These are phyloP conservation scores for Lacerta viridis DNA, from an alignment of 2,797 vertebrate species.

Conservation along the genomic window DNA sequence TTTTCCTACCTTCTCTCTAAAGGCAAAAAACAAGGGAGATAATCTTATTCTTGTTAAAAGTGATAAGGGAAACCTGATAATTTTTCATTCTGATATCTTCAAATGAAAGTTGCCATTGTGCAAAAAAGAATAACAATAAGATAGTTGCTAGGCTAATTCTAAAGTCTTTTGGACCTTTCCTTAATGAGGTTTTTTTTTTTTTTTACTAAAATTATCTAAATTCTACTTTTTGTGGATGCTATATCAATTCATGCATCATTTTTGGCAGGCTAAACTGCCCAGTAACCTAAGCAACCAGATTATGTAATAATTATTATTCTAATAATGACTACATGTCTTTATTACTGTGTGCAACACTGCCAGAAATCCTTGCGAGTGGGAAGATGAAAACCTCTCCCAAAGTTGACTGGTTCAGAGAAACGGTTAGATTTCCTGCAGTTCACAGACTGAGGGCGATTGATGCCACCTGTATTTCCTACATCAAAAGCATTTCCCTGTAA, in stretches of 20 bases:
- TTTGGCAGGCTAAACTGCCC: not conserved
- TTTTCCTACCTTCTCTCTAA: too few relatives aligned
- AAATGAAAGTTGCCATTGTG: not conserved
- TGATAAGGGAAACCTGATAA: not conserved
- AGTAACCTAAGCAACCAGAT: constrained; percentile 11
- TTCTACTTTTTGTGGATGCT: not conserved
- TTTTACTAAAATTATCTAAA: constrained; percentile 1
- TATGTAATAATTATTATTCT: not conserved
- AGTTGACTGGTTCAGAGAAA: not conserved
- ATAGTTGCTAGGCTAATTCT: not conserved
- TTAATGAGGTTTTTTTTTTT: not conserved
- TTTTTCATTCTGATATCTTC: not conserved
- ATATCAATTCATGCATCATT: not conserved
- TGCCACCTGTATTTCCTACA: not conserved
- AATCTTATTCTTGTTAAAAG: not conserved
- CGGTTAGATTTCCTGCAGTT: constrained; percentile 5
- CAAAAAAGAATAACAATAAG: not conserved
- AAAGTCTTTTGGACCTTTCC: not conserved
- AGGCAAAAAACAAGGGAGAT: not conserved
- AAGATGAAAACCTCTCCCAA: not conserved
- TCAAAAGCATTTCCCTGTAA: not conserved
- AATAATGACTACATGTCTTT: constrained; percentile 11
- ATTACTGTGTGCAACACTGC: not conserved
- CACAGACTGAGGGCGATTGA: not conserved
- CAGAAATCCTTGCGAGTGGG: not conserved